Base-by-base conservation (phyloP, 2,888 invertebrate genomes). In the Macropis europaea region DNA sequence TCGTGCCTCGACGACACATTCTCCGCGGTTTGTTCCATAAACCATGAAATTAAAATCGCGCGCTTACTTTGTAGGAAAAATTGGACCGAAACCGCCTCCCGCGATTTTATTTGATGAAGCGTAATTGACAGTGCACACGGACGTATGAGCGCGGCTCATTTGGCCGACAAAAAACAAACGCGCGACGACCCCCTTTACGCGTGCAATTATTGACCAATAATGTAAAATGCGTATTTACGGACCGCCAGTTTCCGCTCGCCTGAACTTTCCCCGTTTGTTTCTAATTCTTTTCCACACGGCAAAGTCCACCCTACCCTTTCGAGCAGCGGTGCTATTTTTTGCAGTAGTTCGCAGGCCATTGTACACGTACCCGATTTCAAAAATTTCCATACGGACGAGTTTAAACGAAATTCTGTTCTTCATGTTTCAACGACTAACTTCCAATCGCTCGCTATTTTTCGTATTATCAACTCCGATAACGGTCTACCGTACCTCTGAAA, bases 221-320 rank as follows among this genome's bases (percentile, higher is more conserved):
- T 63, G 52, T 28, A 59, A 63, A 63, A 59, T 71, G 71, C 59
- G 72, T 71, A 59, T 71, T 70, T 59, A 50, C 43, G 53, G 47
- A 1, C 15, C 15, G 34, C 1, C 28, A 24, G 6, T 36, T 53
- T 42, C 17, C 43, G 19, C 40, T 48, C 26, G 48, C 26, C 48
- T 28, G 54, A 48, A 64, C 42, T 24, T 71, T 15, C 36, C 34
- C 38, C 19, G 36, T 34, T 30, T 17, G 24, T 53, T 26, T 7
- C 26, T 57, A 40, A 59, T 70, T 68, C 34, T 42, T 50, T 60
- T 60, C 54, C 53, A 43, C 53, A 43, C 36, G 42, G 13, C 13
- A 7, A 17, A 19, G 13, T 17, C 7, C 15, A 19, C 11, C 32
- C 54, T 42, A n/a, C 24, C n/a, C 28, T 50, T 32, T 38, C 30